phyloP scores from a whole-genome alignment of 2,888 invertebrate genomes.

The Heliconius charithonia region DNA sequence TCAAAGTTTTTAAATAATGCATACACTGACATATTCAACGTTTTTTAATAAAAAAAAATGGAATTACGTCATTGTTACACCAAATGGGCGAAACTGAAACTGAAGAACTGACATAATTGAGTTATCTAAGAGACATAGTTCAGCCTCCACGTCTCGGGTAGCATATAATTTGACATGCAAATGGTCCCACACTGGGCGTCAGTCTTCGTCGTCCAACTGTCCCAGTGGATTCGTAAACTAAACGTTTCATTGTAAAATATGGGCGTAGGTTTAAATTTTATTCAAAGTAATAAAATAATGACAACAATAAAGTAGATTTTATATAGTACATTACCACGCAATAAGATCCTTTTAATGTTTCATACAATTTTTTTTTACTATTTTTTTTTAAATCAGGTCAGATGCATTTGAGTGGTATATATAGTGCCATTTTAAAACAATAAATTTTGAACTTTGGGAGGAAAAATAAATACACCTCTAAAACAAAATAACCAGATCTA shows the following conservation, averaged over 20 bases:
- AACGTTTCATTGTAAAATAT: neutral
- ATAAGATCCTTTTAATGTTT: too few species aligned
- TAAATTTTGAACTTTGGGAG: neutral
- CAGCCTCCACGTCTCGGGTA: neutral
- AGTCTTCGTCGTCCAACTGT: neutral
- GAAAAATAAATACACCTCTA: neutral
- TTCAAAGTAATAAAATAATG: neutral
- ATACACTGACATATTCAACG: too few species aligned
- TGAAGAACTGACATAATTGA: neutral
- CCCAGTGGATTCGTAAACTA: neutral
- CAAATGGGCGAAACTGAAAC: too few species aligned
- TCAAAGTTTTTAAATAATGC: too few species aligned
- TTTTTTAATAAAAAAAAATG: too few species aligned
- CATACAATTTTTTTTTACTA: too few species aligned
- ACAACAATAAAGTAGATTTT: neutral
- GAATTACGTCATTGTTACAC: too few species aligned
- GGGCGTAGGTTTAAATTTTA: neutral
- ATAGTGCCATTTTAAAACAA: too few species aligned
- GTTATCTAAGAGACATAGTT: neutral
- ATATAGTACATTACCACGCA: neutral
- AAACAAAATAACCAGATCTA: constrained; percentile 28
- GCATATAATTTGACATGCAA: neutral
- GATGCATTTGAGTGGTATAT: too few species aligned
- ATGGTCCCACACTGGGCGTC: neutral
- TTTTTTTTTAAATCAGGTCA: too few species aligned